A percentile compares a stretch with the other conserved stretches of the same genome.
Evolutionary conservation across 2,797 vertebrate species (phyloP).

Genomic region (Melanotaenia maccullochi): DNA sequence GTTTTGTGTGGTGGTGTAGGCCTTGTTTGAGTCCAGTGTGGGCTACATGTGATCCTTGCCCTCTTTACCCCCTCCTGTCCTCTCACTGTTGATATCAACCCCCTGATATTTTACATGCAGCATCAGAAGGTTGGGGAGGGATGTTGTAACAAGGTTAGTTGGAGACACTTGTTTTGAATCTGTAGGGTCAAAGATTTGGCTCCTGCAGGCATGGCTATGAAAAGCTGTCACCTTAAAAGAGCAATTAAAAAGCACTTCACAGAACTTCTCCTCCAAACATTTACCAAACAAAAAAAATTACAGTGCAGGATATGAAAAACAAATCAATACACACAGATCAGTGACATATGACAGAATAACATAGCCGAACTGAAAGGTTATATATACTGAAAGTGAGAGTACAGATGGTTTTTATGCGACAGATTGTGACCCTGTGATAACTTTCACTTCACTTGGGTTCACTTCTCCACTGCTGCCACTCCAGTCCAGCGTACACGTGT

Average conservation of each 20-base stretch:
- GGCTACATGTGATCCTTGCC: not conserved
- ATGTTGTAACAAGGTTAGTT: not conserved
- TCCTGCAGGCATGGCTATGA: not conserved
- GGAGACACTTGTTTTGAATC: not conserved
- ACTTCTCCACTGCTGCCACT: not conserved
- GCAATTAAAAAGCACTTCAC: not conserved
- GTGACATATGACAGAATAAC: not conserved
- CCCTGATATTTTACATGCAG: not conserved
- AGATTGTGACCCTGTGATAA: constrained; percentile 6
- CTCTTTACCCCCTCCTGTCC: not conserved
- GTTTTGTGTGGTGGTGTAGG: too few relatives aligned
- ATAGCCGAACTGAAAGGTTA: not conserved
- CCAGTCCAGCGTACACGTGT: not conserved
- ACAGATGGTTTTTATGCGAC: constrained; percentile 2
- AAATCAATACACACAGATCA: constrained; percentile 1
- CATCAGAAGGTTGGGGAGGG: not conserved
- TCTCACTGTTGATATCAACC: not conserved
- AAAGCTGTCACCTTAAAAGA: not conserved
- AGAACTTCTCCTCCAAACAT: not conserved
- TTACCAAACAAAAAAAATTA: constrained; percentile 4
- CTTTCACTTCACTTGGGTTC: constrained; percentile 10
- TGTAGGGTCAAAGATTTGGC: not conserved
- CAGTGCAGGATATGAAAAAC: not conserved
- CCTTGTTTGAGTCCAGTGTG: not conserved
- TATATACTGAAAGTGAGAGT: not conserved